Base-by-base conservation (phyloP, 2,113 vertebrate species). In the Seriola aureovittata region DNA sequence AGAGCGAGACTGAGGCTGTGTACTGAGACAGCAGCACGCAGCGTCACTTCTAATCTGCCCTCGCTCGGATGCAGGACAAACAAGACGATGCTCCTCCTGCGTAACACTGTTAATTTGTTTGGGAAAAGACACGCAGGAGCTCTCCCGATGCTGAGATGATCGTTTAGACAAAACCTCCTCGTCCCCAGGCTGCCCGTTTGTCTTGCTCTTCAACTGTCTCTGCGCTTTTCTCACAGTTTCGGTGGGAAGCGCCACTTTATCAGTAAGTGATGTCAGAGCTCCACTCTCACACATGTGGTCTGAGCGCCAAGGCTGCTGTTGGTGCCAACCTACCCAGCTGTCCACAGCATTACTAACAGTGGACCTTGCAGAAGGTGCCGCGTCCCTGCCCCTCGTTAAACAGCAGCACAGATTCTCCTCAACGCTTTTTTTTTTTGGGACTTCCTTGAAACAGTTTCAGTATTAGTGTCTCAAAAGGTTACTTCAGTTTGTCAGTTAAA, bases 201-300 rank as follows among this genome's bases (percentile, higher is more conserved):
- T 63, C 19, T 54, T 12, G 0, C 29, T 74, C 77, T 11, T 75
- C 68, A 54, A 21, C 34, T 5, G 59, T 38, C 62, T 75, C 63
- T 10, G 67, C 42, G 55, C 12, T 63, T 78, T 76, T 88, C 42
- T 79, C 57, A 48, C 48, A 23, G 74, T 79, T 86, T 71, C 5
- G 21, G 79, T 44, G 25, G 72, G 85, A 82, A 77, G 84, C 57
- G 6, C 55, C 46, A 75, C 88, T 88, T 79, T 86, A 88, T 89
- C 79, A 79, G 65, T 42, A n/a, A 42, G 63, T 92, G 90, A 91
- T 91, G 90, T 91, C 88, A 93, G 82, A 75, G 71, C 78, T 75
- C 44, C 71, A 46, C 36, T 68, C 74, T 54, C 58, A 71, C 59
- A 64, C 66, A 78, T 85, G 83, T 74, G 88, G 64, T 88, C 52